These are phyloP conservation scores for Teleopsis dalmanni DNA, from an alignment of 1,140 invertebrate genomes.

Conservation along the genomic window DNA sequence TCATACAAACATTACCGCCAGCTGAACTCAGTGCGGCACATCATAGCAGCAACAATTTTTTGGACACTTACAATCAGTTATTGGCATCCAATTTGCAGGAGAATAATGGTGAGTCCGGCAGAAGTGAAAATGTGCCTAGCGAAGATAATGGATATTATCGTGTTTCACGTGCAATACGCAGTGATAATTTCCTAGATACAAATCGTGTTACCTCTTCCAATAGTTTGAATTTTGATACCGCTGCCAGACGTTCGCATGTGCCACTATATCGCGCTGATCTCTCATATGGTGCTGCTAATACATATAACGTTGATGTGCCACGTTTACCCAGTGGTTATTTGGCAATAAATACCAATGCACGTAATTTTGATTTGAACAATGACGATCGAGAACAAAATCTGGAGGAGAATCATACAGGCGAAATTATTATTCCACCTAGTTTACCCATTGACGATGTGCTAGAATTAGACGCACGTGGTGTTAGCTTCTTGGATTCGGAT, in stretches of 20 bases:
- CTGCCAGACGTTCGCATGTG: background rate
- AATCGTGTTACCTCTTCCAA: slow-evolving; percentile 20
- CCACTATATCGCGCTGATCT: slow-evolving; percentile 11
- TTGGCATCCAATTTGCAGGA: slow-evolving; percentile 15
- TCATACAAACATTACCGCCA: slow-evolving; percentile 35
- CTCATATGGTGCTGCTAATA: slow-evolving; percentile 6
- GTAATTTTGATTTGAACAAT: background rate
- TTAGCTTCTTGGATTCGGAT: slow-evolving; percentile 12
- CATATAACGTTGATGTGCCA: slow-evolving; percentile 11
- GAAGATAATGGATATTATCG: slow-evolving; percentile 20
- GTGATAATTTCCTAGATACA: slow-evolving; percentile 28
- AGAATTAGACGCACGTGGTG: slow-evolving; percentile 29
- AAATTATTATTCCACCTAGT: slow-evolving; percentile 7
- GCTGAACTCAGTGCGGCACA: slow-evolving; percentile 11
- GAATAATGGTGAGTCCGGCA: slow-evolving; percentile 7
- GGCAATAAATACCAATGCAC: background rate
- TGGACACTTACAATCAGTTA: slow-evolving; percentile 21
- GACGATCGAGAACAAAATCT: slow-evolving; percentile 5
- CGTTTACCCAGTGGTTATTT: slow-evolving; percentile 8
- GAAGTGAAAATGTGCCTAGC: slow-evolving; percentile 14
- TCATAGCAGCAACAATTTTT: slow-evolving; percentile 9
- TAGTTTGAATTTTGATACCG: background rate
- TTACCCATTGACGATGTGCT: slow-evolving; percentile 17
- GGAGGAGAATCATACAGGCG: slow-evolving; percentile 3
- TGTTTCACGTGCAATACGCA: slow-evolving; percentile 28